phyloP scores from a whole-genome alignment of 2,888 invertebrate genomes.

The Drosophila leonis region DNA sequence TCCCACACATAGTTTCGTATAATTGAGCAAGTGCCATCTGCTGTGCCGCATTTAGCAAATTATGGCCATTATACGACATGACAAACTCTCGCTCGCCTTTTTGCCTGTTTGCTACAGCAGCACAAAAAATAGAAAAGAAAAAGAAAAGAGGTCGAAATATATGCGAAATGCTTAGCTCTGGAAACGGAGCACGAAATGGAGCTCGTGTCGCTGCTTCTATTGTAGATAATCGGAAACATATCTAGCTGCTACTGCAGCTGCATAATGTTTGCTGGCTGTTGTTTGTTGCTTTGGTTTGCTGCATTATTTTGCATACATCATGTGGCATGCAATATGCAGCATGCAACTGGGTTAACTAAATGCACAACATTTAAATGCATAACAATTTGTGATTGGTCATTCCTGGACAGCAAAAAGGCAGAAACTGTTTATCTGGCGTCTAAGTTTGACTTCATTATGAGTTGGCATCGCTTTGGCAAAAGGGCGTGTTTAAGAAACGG shows the following conservation, averaged over 20 bases:
- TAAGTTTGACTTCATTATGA: constrained; percentile 12
- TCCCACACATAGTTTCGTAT: neutral
- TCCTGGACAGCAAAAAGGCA: neutral
- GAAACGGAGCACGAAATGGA: constrained; percentile 24
- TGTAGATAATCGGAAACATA: constrained; percentile 49
- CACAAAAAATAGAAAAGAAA: neutral
- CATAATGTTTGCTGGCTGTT: constrained; percentile 3
- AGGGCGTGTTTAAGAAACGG: neutral
- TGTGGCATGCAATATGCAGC: constrained; percentile 45
- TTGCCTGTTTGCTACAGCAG: constrained; percentile 1
- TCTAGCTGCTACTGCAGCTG: constrained; percentile 23
- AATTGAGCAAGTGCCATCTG: constrained; percentile 18
- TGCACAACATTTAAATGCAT: constrained; percentile 60
- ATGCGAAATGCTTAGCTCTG: constrained; percentile 34
- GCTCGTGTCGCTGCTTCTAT: constrained; percentile 6
- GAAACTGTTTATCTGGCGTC: constrained; percentile 1
- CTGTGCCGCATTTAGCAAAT: constrained; percentile 47
- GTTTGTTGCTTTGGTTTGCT: constrained; percentile 25
- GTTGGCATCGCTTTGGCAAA: neutral
- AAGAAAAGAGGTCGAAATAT: constrained; percentile 2
- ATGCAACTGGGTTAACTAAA: constrained; percentile 62
- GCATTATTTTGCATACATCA: constrained; percentile 70
- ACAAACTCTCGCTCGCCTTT: constrained; percentile 20
- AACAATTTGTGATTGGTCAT: constrained; percentile 39
- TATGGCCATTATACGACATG: constrained; percentile 43